Evolutionary conservation across 2,113 vertebrate species (phyloP).

Genomic region (Entelurus aequoreus): DNA sequence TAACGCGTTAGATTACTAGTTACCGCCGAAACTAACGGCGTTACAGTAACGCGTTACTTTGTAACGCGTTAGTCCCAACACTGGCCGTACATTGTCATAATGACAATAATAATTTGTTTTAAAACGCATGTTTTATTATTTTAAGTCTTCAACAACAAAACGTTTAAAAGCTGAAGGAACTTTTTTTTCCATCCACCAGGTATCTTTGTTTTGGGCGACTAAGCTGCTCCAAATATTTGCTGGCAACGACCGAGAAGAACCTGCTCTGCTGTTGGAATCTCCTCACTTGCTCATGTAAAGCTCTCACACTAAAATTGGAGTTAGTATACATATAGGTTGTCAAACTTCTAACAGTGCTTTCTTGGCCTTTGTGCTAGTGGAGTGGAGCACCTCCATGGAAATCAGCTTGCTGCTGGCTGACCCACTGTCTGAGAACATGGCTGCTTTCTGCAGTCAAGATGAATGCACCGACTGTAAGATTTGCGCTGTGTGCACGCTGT

Average conservation of each 20-base stretch:
- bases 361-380: slow-evolving; percentile 74
- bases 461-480: slow-evolving; percentile 82
- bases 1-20: no score
- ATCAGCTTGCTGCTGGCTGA: slow-evolving; percentile 77
- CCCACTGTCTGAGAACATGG: slow-evolving; percentile 84
- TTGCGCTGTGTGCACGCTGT: background rate
- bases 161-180: no score
- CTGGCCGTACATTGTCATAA: no score
- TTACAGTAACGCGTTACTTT: no score
- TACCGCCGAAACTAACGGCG: no score
- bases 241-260: slow-evolving; percentile 76
- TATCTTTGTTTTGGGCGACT: slow-evolving; percentile 87
- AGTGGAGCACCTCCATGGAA: slow-evolving; percentile 85
- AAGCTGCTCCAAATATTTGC: slow-evolving; percentile 88
- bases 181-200: slow-evolving; percentile 62
- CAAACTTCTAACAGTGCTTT: background rate
- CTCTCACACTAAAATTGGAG: background rate
- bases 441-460: slow-evolving; percentile 74
- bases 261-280: slow-evolving; percentile 96
- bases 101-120: no score
- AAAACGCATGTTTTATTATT: no score
- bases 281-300: slow-evolving; percentile 87
- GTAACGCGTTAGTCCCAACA: no score
- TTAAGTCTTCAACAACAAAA: no score
- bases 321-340: no score